Base-by-base conservation (phyloP, 2,888 invertebrate genomes). In the Drosophila phalerata region DNA sequence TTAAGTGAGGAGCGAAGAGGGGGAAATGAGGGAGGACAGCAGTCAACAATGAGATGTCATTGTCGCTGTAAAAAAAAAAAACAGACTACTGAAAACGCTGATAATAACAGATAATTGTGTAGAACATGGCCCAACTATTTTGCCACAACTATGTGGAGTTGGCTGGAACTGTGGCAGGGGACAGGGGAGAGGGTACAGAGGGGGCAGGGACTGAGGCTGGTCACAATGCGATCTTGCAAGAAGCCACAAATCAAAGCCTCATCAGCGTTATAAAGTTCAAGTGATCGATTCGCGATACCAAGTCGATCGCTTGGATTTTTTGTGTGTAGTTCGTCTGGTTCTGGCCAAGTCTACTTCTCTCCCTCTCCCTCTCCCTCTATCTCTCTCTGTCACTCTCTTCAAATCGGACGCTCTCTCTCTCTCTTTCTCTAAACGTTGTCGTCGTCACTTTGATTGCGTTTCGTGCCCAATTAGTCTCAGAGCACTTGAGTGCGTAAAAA, bases 401-500 rank as follows among this genome's bases (percentile, higher is more conserved):
- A 3, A 19, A 19, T 19, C 22, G 22, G 22, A 22, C 28, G 28
- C 28, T 28, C 30, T 40, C 47, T 28, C 30, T 40, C 47, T 45
- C 56, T 34, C 43, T 53, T 58, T 49, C 57, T 52, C 19, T 48
- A 43, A 53, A 64, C 79, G 78, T 73, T 75, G 81, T 83, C 85
- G 85, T 85, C 87, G 89, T 89, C 85, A 81, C 87, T 88, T 88
- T 88, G 90, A 89, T 89, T 89, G 88, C 89, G 88, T 88, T 91
- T 91, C 91, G 91, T 91, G 91, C 91, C 91, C 91, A 91, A 91
- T 91, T 91, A 91, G 91, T 91, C 91, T 91, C 90, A 91, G 90
- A 91, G 90, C 91, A 91, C 91, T 91, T 91, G 91, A 90, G 91
- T 90, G 90, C 90, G 91, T 91, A 91, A 91, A 91, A 91, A 91